Percentiles rank a stretch among this genome's conserved stretches.
Conservation (phyloP, 30 jellyfish, hydroid and myxozoan species). For the Cassiopea xamachana region DNA sequence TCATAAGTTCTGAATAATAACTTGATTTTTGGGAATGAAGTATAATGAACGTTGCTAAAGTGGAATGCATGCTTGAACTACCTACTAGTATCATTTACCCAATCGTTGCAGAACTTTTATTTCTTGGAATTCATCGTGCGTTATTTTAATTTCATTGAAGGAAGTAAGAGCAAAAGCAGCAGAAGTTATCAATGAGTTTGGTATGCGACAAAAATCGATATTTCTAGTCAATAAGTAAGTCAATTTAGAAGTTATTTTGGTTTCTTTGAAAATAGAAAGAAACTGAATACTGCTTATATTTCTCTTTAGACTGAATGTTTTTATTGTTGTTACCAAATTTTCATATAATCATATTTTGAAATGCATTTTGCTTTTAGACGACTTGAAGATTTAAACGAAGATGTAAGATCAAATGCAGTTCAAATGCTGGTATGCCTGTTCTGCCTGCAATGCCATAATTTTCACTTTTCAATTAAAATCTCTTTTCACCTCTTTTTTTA, state of each 20-base stretch:
- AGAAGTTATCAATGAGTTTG: constrained; percentile 65
- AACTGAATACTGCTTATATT: no score
- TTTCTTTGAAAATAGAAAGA: no score
- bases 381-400: constrained; percentile 73
- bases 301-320: no score
- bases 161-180: constrained; percentile 75
- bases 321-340: not conserved
- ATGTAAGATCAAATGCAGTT: constrained; percentile 62
- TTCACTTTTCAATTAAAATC: not conserved
- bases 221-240: constrained; percentile 67
- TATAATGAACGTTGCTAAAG: no score
- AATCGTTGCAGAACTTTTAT: not conserved
- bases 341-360: not conserved
- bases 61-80: no score
- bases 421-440: constrained; percentile 64
- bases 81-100: no score
- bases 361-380: constrained; percentile 41
- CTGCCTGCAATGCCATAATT: not conserved
- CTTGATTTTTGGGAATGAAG: no score
- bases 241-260: not conserved
- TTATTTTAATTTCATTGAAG: not conserved
- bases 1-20: no score
- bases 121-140: not conserved
- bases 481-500: no score
- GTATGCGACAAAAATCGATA: constrained; percentile 77